These are phyloP conservation scores for Gymnocheta viridis DNA, from an alignment of 2,888 invertebrate genomes.

Conservation along the genomic window DNA sequence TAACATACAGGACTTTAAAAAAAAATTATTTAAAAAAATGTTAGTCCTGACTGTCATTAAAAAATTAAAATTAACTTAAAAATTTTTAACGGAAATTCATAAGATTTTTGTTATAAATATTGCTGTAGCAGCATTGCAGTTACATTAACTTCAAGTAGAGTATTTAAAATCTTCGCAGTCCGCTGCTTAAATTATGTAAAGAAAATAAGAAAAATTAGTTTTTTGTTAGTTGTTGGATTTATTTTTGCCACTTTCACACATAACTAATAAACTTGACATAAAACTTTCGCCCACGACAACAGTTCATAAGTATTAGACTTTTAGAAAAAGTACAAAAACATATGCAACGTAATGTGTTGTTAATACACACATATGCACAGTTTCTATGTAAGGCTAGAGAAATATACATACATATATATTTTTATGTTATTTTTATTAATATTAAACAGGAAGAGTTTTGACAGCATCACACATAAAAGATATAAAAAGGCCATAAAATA, in stretches of 20 bases:
- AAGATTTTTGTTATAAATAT: too few relatives aligned
- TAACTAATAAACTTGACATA: conserved; percentile 79
- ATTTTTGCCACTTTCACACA: conserved; percentile 79
- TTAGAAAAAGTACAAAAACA: conserved; percentile 51
- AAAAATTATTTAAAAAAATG: too few relatives aligned
- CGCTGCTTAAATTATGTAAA: too few relatives aligned
- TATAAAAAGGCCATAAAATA: conserved; percentile 44
- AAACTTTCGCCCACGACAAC: conserved; percentile 77
- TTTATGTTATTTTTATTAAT: conserved; percentile 4
- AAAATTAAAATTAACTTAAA: too few relatives aligned
- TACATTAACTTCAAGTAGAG: too few relatives aligned
- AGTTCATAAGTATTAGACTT: conserved; percentile 71
- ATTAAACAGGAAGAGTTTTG: conserved; percentile 57
- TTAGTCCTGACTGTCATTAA: too few relatives aligned
- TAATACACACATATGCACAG: background rate
- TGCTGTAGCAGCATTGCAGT: too few relatives aligned
- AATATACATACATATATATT: background rate
- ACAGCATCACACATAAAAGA: conserved; percentile 33
- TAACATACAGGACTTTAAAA: too few relatives aligned
- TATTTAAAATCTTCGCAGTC: too few relatives aligned
- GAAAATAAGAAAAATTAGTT: too few relatives aligned
- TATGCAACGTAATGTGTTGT: background rate
- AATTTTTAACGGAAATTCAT: too few relatives aligned
- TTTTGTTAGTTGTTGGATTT: conserved; percentile 44
- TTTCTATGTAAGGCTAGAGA: background rate